Percentiles rank a stretch among this genome's conserved stretches.
These are phyloP conservation scores for Matsumurasca onukii DNA, from an alignment of 1,140 invertebrate species.

Conservation along the genomic window DNA sequence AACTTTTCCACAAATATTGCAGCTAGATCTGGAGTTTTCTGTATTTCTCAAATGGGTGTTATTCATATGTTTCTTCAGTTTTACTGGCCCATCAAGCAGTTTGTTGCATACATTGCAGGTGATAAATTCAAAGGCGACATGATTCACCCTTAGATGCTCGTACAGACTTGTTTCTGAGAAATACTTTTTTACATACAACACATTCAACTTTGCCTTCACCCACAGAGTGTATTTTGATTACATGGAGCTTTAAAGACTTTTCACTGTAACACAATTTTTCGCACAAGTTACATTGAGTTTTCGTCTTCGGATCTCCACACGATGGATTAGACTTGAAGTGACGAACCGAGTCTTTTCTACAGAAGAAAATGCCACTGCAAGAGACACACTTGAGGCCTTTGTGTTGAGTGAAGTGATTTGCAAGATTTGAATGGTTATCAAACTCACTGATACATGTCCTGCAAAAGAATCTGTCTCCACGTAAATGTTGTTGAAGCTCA, in stretches of 20 bases:
- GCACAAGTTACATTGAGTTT: constrained; percentile 8
- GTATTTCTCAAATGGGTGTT: not conserved
- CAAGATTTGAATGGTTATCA: not conserved
- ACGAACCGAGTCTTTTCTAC: not conserved
- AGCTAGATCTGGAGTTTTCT: not conserved
- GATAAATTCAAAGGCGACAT: not conserved
- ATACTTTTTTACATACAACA: not conserved
- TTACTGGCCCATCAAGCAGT: not conserved
- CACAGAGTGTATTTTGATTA: not conserved
- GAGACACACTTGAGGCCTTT: not conserved
- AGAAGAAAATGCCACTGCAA: not conserved
- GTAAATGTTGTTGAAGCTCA: not conserved
- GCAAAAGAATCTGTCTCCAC: not conserved
- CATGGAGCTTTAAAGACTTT: not conserved
- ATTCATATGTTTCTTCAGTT: not conserved
- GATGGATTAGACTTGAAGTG: not conserved
- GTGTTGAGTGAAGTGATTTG: not conserved
- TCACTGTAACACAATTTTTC: not conserved
- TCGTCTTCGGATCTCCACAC: not conserved
- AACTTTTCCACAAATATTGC: not conserved
- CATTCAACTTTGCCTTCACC: not conserved
- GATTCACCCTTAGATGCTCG: not conserved
- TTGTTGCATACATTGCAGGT: not conserved
- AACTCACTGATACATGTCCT: not conserved
- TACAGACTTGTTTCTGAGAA: not conserved